phyloP scores from a whole-genome alignment of 2,888 invertebrate genomes.

The Eilema griseolum region DNA sequence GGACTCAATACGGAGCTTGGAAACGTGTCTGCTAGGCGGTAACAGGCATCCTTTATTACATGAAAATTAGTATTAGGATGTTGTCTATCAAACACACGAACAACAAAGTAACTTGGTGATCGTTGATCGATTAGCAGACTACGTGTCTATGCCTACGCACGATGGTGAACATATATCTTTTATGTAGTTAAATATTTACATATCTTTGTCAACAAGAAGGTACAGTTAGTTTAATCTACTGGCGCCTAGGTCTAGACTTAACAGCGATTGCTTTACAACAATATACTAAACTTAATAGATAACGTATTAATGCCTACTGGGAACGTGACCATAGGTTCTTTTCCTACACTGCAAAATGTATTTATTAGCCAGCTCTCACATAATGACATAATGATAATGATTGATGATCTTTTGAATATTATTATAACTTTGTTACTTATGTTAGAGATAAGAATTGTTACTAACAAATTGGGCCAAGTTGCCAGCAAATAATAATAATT shows the following conservation, averaged over 20 bases:
- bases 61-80: not conserved
- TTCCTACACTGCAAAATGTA: too few species aligned
- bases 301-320: not conserved
- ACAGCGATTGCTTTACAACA: not conserved
- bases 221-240: not conserved
- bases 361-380: too few species aligned
- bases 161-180: not conserved
- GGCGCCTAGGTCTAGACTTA: not conserved
- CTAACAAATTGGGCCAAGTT: too few species aligned
- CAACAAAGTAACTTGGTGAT: not conserved
- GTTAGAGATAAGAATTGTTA: too few species aligned
- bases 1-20: not conserved
- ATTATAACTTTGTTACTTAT: too few species aligned
- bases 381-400: too few species aligned
- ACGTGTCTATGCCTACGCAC: slow-evolving; percentile 1
- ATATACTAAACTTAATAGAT: not conserved
- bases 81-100: not conserved
- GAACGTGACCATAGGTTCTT: not conserved
- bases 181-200: slow-evolving; percentile 3
- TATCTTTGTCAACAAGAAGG: not conserved
- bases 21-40: not conserved
- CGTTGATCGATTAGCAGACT: not conserved
- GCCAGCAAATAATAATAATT: too few species aligned
- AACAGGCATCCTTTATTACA: not conserved
- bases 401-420: too few species aligned